Conservation (phyloP, 37 sponge, comb jelly and placozoan genomes). For the Diacarnus erythraeanus region DNA sequence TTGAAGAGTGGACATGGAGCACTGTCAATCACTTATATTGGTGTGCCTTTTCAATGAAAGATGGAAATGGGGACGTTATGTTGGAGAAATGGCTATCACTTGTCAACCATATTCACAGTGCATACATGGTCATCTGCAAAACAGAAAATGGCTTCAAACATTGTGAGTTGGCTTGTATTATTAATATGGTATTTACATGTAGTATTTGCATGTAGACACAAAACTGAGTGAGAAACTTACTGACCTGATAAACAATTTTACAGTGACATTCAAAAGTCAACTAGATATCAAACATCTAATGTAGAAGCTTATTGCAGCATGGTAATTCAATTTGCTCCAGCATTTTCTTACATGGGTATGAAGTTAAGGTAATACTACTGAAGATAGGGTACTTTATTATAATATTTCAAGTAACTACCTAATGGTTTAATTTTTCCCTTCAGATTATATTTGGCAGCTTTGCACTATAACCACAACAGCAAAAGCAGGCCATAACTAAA, state of each 20-base stretch:
- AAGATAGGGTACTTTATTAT: not conserved
- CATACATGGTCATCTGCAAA: constrained; percentile 10
- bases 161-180: constrained; percentile 16
- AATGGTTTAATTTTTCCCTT: not conserved
- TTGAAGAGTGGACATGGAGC: constrained; percentile 38
- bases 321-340: not conserved
- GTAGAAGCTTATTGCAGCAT: not conserved
- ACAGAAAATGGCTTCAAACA: constrained; percentile 44
- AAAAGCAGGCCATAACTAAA: not conserved
- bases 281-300: not conserved
- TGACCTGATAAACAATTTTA: not conserved
- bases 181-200: not conserved
- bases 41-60: constrained; percentile 14
- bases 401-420: too few species aligned
- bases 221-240: not conserved
- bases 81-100: constrained; percentile 5
- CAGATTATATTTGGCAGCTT: not conserved
- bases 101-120: constrained; percentile 38
- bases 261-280: not conserved
- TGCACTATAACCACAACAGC: not conserved
- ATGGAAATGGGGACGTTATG: constrained; percentile 24
- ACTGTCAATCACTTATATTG: constrained; percentile 61
- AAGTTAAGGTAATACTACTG: not conserved
- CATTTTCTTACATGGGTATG: not conserved
- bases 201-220: not conserved